Percentiles rank a stretch among this genome's conserved stretches.
phyloP scores from a whole-genome alignment of 1,140 invertebrate genomes.

The Lordiphosa mommai region DNA sequence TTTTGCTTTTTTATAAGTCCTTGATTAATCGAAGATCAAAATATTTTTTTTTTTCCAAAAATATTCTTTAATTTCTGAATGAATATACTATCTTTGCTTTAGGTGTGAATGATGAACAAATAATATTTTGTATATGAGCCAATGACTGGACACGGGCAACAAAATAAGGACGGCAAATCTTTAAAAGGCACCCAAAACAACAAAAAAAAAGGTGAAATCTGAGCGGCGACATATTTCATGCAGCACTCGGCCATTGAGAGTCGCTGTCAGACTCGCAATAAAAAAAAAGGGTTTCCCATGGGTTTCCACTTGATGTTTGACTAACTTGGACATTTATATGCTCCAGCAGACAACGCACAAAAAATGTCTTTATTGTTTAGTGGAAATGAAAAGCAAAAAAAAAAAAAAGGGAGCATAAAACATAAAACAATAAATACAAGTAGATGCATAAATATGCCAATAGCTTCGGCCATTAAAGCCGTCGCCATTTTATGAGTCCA shows the following conservation, averaged over 20 bases:
- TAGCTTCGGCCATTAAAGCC: slow-evolving; percentile 55
- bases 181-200: slow-evolving; percentile 30
- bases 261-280: slow-evolving; percentile 21
- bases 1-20: no score
- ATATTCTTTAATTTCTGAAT: neutral
- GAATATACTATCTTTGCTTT: slow-evolving; percentile 4
- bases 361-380: slow-evolving; percentile 45
- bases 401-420: slow-evolving; percentile 19
- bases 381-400: slow-evolving; percentile 6
- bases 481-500: slow-evolving; percentile 28
- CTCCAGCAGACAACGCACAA: slow-evolving; percentile 16
- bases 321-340: slow-evolving; percentile 65
- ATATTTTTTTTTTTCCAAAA: no score
- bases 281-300: slow-evolving; percentile 40
- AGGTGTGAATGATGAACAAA: slow-evolving; percentile 18
- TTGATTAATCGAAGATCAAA: no score
- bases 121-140: slow-evolving; percentile 17
- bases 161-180: slow-evolving; percentile 20
- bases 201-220: slow-evolving; percentile 9
- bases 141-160: slow-evolving; percentile 4
- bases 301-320: slow-evolving; percentile 39
- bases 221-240: slow-evolving; percentile 68
- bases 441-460: slow-evolving; percentile 66
- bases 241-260: slow-evolving; percentile 33
- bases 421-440: slow-evolving; percentile 67